Base-by-base conservation (phyloP, 2,797 vertebrate genomes). In the Gymnoscopelus microlampas region DNA sequence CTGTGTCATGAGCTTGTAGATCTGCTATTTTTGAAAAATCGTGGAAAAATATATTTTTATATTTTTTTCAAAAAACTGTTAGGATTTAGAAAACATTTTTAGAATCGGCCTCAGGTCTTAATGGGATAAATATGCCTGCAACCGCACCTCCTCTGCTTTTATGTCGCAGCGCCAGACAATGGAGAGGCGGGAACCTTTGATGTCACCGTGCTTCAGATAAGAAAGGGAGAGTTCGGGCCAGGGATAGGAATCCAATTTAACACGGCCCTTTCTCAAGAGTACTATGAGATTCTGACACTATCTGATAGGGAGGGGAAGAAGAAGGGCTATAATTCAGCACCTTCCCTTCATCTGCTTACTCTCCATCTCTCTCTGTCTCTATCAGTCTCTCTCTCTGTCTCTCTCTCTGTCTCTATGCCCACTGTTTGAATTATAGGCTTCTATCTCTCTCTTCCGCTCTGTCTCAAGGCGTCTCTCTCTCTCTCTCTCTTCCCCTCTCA, bases 401-500 rank as follows among this genome's bases (percentile, higher is more conserved):
- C 19, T 19, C 19, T 19, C 19, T 19, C 19, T 19, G 19, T 19
- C 19, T 8, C n/a, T 29, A 23, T 15, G 44, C 62, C 68, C 49
- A 71, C 79, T 86, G 79, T 86, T 83, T 87, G 82, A 87, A 83
- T 77, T 78, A 85, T 71, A 82, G 74, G 51, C 69, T 84, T 87
- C 85, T 80, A 78, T 85, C 74, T 71, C 49, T 58, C 66, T 62
- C 67, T 73, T 5, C 3, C 49, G 24, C 79, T 53, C 79, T 84
- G 7, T 10, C 75, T 79, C 79, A 73, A 83, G 77, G 39, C 8
- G 39, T 9, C 74, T 85, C 87, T 89, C 81, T 87, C 77, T 74
- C 72, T 57, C 65, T 80, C 70, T 69, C 51, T 57, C 74, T 83
- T 80, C 73, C 67, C 79, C 77, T 81, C 82, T 61, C 70, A 57